These are phyloP conservation scores for Xanthorhoe designata DNA, from an alignment of 2,888 invertebrate genomes.

Conservation along the genomic window DNA sequence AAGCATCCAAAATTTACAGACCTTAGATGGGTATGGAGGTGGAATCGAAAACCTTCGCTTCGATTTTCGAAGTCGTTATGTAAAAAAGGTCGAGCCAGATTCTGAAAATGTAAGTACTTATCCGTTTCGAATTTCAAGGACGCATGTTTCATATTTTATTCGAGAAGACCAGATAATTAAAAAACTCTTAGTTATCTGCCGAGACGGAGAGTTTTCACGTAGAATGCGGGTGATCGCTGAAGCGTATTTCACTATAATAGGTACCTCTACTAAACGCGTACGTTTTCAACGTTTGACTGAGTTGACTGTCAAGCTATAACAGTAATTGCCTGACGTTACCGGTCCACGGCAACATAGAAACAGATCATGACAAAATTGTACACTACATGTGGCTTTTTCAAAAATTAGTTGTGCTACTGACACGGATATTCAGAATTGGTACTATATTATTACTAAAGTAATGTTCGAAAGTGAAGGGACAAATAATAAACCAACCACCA, in stretches of 20 bases:
- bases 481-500: no score
- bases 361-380: no score
- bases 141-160: slow-evolving; percentile 49
- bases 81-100: slow-evolving; percentile 52
- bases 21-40: slow-evolving; percentile 25
- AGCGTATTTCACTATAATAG: not conserved
- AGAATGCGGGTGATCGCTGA: slow-evolving; percentile 15
- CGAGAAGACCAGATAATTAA: slow-evolving; percentile 39
- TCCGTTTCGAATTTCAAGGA: slow-evolving; percentile 53
- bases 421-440: no score
- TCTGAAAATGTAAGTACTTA: slow-evolving; percentile 45
- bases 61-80: slow-evolving; percentile 51
- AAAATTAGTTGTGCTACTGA: no score
- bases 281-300: not conserved
- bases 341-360: no score
- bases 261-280: not conserved
- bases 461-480: no score
- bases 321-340: no score
- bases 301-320: no score
- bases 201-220: slow-evolving; percentile 8
- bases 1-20: slow-evolving; percentile 29
- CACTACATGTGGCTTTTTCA: no score
- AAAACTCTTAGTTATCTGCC: slow-evolving; percentile 37
- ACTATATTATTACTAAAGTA: no score
- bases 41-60: slow-evolving; percentile 28